Conservation (phyloP, 2,888 invertebrate species). For the Tipula lateralis region DNA sequence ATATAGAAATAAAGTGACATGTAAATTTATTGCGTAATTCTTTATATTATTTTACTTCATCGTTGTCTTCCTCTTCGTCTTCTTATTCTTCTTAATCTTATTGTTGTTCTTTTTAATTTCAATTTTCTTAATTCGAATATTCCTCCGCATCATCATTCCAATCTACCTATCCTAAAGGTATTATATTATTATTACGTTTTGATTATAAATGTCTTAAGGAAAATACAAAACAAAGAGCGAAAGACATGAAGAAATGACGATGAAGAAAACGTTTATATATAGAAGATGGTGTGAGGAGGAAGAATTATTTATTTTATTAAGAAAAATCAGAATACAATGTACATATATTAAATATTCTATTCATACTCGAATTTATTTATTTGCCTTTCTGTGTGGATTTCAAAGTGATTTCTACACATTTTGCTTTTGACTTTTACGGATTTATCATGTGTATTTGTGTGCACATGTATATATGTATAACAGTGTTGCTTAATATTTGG, state of each 20-base stretch:
- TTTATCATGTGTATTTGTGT: too few species aligned
- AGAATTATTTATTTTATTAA: background rate
- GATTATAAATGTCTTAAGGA: background rate
- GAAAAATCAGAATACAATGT: background rate
- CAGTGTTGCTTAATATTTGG: too few species aligned
- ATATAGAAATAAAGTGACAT: background rate
- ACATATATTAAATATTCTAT: background rate
- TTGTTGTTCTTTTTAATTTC: background rate
- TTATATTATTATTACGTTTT: background rate
- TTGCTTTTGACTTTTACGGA: background rate
- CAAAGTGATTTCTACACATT: conserved; percentile 11
- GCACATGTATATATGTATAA: too few species aligned
- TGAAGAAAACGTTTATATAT: background rate
- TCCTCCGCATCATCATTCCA: conserved; percentile 1
- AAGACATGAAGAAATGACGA: background rate
- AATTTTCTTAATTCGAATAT: background rate
- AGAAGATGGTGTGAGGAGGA: background rate
- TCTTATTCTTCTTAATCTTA: background rate
- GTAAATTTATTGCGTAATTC: conserved; percentile 1
- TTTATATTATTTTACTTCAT: background rate
- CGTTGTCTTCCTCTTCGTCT: background rate
- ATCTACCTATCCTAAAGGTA: conserved; percentile 11
- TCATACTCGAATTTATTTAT: background rate
- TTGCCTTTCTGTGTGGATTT: background rate
- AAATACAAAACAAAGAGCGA: background rate